A percentile compares a stretch with the other conserved stretches of the same genome.
Evolutionary conservation across 2,113 vertebrate genomes (phyloP).

Genomic region (Hemicordylus capensis): DNA sequence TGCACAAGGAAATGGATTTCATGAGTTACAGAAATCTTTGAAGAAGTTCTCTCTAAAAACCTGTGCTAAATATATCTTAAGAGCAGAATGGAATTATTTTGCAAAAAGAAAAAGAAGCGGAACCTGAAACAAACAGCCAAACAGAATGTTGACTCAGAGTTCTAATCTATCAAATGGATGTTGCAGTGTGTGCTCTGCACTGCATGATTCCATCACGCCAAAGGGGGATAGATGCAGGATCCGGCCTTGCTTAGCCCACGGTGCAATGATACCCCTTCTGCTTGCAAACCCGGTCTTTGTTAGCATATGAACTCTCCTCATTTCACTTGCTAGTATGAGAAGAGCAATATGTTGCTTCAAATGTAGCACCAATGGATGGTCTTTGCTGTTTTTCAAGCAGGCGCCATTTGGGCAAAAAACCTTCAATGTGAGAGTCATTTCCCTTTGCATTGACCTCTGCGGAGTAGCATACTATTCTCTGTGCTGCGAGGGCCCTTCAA

Average conservation of each 20-base stretch:
- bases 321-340: neutral
- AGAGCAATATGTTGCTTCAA: neutral
- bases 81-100: slow-evolving; percentile 44
- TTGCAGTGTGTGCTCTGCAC: slow-evolving; percentile 54
- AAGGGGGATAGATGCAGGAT: neutral
- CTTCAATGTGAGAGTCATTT: too few species aligned
- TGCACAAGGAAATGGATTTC: slow-evolving; percentile 56
- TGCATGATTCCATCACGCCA: slow-evolving; percentile 27
- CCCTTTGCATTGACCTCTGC: too few species aligned
- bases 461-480: too few species aligned
- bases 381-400: too few species aligned
- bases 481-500: too few species aligned
- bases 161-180: slow-evolving; percentile 48
- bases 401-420: too few species aligned
- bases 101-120: neutral
- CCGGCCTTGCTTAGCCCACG: neutral
- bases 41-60: slow-evolving; percentile 47
- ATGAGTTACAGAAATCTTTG: slow-evolving; percentile 22
- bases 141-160: slow-evolving; percentile 47
- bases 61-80: slow-evolving; percentile 47
- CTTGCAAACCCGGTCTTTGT: neutral
- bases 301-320: neutral
- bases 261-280: neutral
- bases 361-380: neutral
- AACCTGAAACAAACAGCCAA: neutral